These are phyloP conservation scores for Temnothorax nylanderi DNA, from an alignment of 1,140 invertebrate genomes.

Conservation along the genomic window DNA sequence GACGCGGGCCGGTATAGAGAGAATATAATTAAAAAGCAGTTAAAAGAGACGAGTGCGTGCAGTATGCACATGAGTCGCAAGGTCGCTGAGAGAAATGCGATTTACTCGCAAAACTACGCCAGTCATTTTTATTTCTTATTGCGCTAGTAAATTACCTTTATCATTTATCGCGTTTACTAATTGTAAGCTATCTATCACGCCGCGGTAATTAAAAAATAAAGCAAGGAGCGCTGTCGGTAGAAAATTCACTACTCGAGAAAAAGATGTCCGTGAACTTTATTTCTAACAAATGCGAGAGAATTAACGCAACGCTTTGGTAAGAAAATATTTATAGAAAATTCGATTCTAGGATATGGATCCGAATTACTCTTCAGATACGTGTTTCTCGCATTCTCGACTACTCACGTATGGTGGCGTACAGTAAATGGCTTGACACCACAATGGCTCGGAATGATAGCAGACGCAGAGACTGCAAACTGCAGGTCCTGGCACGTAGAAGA, in stretches of 20 bases:
- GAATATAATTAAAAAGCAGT: slow-evolving; percentile 28
- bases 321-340: too few species aligned
- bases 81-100: background rate
- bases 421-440: slow-evolving; percentile 94
- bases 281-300: slow-evolving; percentile 1
- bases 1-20: background rate
- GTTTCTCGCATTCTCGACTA: slow-evolving; percentile 64
- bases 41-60: background rate
- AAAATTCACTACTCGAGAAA: background rate
- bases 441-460: slow-evolving; percentile 93
- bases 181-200: too few species aligned
- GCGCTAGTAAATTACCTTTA: background rate
- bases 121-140: background rate
- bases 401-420: slow-evolving; percentile 94
- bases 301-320: background rate
- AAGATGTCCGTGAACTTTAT: background rate
- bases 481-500: slow-evolving; percentile 93
- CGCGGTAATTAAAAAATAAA: slow-evolving; percentile 31
- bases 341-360: too few species aligned
- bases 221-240: too few species aligned
- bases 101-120: background rate
- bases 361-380: background rate
- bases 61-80: background rate
- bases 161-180: too few species aligned
- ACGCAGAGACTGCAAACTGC: slow-evolving; percentile 94